Evolutionary conservation across 1,140 invertebrate species (phyloP), one percentile per base, ranked within the genome.

Genomic region (Marisa cornuarietis): DNA sequence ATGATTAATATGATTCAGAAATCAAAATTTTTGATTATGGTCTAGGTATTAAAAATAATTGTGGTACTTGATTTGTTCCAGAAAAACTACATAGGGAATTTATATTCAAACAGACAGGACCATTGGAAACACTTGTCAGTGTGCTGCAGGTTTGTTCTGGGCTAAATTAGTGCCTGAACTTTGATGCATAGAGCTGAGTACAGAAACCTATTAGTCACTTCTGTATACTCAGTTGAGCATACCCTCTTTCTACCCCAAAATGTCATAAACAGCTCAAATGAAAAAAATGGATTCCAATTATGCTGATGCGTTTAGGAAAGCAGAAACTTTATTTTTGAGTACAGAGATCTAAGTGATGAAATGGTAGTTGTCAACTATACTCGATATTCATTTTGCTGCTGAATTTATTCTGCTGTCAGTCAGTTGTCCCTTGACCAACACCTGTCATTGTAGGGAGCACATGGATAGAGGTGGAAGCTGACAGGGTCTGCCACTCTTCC

Each of bases 11-110:
- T 26, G 9, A 68, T 66, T 16, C 22, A 49, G 24, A 22, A 52
- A 54, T 26, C 42, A 0, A n/a, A 3, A 14, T 42, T 10, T 26
- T 42, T 18, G 24, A 22, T 16, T 42, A 1, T 20, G 61, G 14
- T 63, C 66, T 9, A 10, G 26, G 61, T 58, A 24, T 75, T 1
- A 58, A 58, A 58, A 58, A 58, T 11, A 58, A 18, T 1, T 58
- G 54, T 11, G 54, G 65, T 31, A 54, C 20, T 71, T 8, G 66
- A 54, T 80, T 81, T 26, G 49, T 87, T 87, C 16, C 85, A 90
- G 88, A 90, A 51, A 90, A 88, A 80, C 76, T 84, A 13, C 84
- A 88, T 65, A 84, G 85, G 72, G 89, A 90, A 81, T 69, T 82
- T 49, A 76, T 90, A n/a, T 68, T 89, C 11, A 90, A 88, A 74